phyloP scores from a whole-genome alignment of 2,888 invertebrate species.

The Macrophya annulata region DNA sequence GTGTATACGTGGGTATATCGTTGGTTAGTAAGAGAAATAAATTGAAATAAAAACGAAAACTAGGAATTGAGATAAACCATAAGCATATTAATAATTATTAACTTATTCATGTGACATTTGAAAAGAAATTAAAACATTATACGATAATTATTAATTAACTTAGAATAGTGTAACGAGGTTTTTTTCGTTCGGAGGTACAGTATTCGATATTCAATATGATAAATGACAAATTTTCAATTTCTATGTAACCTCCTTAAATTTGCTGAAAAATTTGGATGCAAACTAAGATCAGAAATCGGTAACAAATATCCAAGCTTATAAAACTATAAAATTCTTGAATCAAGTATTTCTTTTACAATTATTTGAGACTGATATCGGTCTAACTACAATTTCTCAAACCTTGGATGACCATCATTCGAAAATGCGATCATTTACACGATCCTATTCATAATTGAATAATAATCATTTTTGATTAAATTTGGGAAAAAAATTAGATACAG shows the following conservation, averaged over 20 bases:
- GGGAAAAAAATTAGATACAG: neutral
- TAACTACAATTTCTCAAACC: too few species aligned
- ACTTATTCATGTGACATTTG: neutral
- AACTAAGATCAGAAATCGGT: too few species aligned
- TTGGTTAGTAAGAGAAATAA: neutral
- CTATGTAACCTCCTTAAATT: too few species aligned
- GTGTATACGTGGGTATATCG: neutral
- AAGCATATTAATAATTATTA: neutral
- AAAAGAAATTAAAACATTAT: neutral
- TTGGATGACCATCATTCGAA: neutral
- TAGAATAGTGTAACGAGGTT: neutral
- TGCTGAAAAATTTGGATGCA: too few species aligned
- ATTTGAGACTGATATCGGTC: too few species aligned
- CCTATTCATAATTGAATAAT: neutral
- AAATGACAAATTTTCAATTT: neutral
- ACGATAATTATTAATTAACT: neutral
- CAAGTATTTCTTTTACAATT: too few species aligned
- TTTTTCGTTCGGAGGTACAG: too few species aligned
- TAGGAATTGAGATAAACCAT: neutral
- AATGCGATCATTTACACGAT: too few species aligned
- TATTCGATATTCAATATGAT: too few species aligned
- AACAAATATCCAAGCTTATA: too few species aligned
- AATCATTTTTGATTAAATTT: neutral
- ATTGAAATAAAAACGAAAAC: neutral
- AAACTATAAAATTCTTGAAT: too few species aligned